phyloP scores from a whole-genome alignment of 2,888 invertebrate genomes.

The Syrista parreyssii region DNA sequence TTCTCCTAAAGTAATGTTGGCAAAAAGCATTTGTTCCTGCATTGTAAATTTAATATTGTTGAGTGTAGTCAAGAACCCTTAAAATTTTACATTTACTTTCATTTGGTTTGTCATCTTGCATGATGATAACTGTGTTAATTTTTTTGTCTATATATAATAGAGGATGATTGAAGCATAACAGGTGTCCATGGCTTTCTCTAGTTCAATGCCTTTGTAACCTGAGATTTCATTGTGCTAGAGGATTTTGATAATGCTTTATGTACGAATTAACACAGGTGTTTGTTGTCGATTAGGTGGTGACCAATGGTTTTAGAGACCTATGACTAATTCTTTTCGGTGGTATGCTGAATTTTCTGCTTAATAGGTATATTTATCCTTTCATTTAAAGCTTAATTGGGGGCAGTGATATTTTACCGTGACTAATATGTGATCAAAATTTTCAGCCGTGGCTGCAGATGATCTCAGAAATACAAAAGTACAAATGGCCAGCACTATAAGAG shows the following conservation, averaged over 20 bases:
- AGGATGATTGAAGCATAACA: neutral
- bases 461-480: slow-evolving; percentile 49
- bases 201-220: neutral
- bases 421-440: slow-evolving; percentile 11
- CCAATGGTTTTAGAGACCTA: slow-evolving; percentile 45
- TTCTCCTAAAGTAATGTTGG: slow-evolving; percentile 27
- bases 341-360: slow-evolving; percentile 50
- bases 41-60: neutral
- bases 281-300: slow-evolving; percentile 49
- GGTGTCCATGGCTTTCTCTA: neutral
- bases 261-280: neutral
- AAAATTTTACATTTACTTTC: neutral
- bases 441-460: slow-evolving; percentile 58
- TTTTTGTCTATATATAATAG: neutral
- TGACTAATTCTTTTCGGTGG: slow-evolving; percentile 42
- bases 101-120: neutral
- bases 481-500: slow-evolving; percentile 43
- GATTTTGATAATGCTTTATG: neutral
- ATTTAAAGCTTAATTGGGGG: neutral
- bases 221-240: neutral
- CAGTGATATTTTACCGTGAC: neutral
- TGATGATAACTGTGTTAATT: neutral
- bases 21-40: neutral
- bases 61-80: neutral
- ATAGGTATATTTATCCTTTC: slow-evolving; percentile 43